Evolutionary conservation across 64 coral and sea anemone species (phyloP), one percentile per base, ranked within the genome.

Genomic region (Acropora tenuis): DNA sequence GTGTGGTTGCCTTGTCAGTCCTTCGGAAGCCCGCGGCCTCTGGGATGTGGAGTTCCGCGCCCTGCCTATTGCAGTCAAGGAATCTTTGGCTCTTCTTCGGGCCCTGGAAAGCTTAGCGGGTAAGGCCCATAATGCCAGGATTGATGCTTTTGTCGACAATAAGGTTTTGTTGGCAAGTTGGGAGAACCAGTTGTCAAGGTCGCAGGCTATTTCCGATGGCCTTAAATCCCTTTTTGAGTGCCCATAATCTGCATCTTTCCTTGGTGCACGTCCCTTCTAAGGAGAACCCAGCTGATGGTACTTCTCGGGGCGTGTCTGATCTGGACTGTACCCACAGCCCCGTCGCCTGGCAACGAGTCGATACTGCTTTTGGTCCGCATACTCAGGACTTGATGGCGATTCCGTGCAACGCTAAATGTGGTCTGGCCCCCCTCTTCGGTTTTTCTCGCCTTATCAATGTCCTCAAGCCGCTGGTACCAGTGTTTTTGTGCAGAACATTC

Each of bases 401-500:
- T 55, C 52, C 66, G 10, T 69, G 13, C 66, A 87, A 87, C 84
- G 84, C 48, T 11, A 44, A 69, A 44, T 46, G 59, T 74, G 16
- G 15, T 66, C 55, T 40, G 58, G 84, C 58, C 84, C 40, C 13
- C 84, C 60, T 69, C 84, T 87, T 44, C 41, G 59, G 59, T 75
- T 87, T 63, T 87, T 69, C 65, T 87, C 84, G 16, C 84, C 84
- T 67, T 87, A 67, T 46, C 65, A 8, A 44, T 59, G 40, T 41
- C 19, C 42, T n/a, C 60, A 87, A 69, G 55, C 84, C 84, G 58
- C n/a, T 44, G 84, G 84, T 44, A 72, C n/a, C 49, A 88, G 4
- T 88, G 69, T 88, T 88, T 88, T 88, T 52, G 68, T 69, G 45
- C 86, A 74, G 50, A 88, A 74, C 86, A 53, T 75, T 41, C 49